Evolutionary conservation across 2,113 vertebrate genomes (phyloP).

Genomic region (Urocynchramus pylzowi): DNA sequence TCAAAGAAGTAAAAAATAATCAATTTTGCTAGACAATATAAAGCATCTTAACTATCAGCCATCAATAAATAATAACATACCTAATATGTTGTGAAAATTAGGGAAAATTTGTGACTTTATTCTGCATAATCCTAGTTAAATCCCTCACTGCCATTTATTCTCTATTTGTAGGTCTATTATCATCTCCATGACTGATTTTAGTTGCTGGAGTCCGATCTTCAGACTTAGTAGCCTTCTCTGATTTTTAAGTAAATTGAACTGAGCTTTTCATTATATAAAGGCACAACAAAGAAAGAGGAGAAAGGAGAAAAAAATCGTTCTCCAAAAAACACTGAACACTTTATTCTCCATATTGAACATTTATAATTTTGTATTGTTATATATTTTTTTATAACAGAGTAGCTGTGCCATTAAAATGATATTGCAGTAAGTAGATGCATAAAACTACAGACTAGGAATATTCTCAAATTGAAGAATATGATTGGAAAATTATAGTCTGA

Average conservation of each 20-base stretch:
- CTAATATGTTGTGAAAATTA: not conserved
- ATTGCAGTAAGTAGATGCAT: not conserved
- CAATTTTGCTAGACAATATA: not conserved
- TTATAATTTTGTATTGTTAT: not conserved
- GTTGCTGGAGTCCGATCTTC: not conserved
- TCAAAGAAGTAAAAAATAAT: not conserved
- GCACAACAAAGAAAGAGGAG: not conserved
- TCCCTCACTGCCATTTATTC: not conserved
- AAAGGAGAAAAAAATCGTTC: not conserved
- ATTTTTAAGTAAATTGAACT: not conserved
- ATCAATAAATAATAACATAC: not conserved
- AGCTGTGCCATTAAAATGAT: not conserved
- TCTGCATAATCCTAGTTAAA: not conserved
- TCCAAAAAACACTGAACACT: not conserved
- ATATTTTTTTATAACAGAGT: not conserved
- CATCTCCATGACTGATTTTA: not conserved
- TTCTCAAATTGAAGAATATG: not conserved
- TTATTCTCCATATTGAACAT: not conserved
- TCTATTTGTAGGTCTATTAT: not conserved
- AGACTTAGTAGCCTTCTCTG: not conserved
- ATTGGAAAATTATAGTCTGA: not conserved
- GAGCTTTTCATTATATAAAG: not conserved
- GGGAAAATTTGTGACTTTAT: not conserved
- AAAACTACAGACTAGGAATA: not conserved
- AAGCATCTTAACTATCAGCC: not conserved